Base-by-base conservation (phyloP, 2,888 invertebrate species). In the Xestia sexstrigata region DNA sequence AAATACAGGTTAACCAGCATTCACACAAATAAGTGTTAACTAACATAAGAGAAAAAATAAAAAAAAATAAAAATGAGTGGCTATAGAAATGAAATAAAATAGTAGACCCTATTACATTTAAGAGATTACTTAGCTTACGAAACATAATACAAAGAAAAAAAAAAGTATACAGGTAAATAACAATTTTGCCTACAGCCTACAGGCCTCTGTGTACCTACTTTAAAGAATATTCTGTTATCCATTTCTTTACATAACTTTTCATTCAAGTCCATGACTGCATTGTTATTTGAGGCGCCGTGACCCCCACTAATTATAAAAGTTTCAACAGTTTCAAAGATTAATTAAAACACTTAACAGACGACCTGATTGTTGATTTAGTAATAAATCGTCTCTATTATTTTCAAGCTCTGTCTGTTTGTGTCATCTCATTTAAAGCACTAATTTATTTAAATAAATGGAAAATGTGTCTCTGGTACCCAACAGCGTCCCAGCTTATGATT, bases 261-360 rank as follows among this genome's bases (percentile, higher is more conserved):
- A 66, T 70, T 66, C 26, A 67, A 30, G 60, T 58, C 30, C 11
- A 69, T 67, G 69, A 63, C 52, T 74, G 77, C 76, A 80, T 78
- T 86, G 82, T 80, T 78, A 80, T 77, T 84, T 74, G 76, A 82
- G 74, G 76, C 74, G 65, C 49, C 74, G 55, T 71, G 72, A 79
- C 68, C 76, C 76, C 52, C 74, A 68, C 73, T 86, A 78, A 86
- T 82, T 78, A 79, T 75, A 63, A 79, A 86, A 84, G 69, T 81
- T 81, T 79, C 69, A 76, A 78, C 75, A 69, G 74, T 66, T 74
- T 70, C 49, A 84, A 83, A 79, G 78, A 85, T 85, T 81, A 83
- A 85, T 87, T 81, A 85, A 85, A 85, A 74, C 78, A 74, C 62
- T 78, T 78, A 79, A 83, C 69, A 67, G 55, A 67, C 68, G 73